Evolutionary conservation across 1,140 invertebrate species (phyloP).

Genomic region (Panagrolaimus sp.): DNA sequence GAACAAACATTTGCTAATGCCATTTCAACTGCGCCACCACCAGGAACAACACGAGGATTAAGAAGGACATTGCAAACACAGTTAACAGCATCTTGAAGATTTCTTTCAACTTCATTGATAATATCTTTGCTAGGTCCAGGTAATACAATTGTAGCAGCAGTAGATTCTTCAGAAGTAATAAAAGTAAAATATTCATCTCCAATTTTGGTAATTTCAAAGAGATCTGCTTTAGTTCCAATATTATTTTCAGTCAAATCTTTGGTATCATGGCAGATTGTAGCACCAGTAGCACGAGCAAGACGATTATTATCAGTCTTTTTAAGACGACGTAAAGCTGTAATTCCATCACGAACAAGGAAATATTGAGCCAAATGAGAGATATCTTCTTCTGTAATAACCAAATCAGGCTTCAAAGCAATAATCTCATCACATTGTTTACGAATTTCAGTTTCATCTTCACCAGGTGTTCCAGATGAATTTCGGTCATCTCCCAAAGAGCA

Average conservation of each 20-base stretch:
- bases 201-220: conserved; percentile 92
- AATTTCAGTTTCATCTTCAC: conserved; percentile 86
- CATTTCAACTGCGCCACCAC: conserved; percentile 92
- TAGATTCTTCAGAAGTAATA: conserved; percentile 88
- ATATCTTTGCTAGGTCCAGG: conserved; percentile 95
- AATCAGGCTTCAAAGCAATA: conserved; percentile 85
- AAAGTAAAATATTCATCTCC: conserved; percentile 80
- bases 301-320: conserved; percentile 96
- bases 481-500: conserved; percentile 89
- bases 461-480: conserved; percentile 79
- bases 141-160: conserved; percentile 90
- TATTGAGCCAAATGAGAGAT: conserved; percentile 74
- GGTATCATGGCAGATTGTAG: conserved; percentile 90
- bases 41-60: conserved; percentile 72
- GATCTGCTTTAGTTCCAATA: conserved; percentile 84
- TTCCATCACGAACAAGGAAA: conserved; percentile 71
- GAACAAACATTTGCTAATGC: conserved; percentile 70
- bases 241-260: conserved; percentile 90
- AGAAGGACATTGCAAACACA: conserved; percentile 87
- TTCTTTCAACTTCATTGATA: conserved; percentile 91
- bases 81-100: conserved; percentile 93
- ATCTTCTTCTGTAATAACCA: conserved; percentile 97
- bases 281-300: conserved; percentile 82
- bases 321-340: conserved; percentile 81
- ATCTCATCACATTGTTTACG: conserved; percentile 86